These are phyloP conservation scores for Phaethon lepturus DNA, from an alignment of 2,113 vertebrate genomes.

Conservation along the genomic window DNA sequence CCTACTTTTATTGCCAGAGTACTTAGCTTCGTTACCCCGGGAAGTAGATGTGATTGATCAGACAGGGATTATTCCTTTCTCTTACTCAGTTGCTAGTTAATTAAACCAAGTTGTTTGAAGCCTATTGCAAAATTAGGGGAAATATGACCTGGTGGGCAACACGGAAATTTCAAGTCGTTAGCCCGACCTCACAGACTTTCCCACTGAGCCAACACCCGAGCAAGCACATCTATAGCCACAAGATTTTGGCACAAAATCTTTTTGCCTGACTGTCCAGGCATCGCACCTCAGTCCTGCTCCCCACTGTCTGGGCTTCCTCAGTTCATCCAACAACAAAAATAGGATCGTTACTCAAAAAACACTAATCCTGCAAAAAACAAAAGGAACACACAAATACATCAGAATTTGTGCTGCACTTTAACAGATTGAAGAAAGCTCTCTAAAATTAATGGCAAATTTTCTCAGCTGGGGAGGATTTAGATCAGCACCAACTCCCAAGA, in stretches of 20 bases:
- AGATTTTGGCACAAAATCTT: neutral
- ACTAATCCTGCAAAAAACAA: neutral
- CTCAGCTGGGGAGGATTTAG: neutral
- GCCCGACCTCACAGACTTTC: neutral
- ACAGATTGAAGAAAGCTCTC: neutral
- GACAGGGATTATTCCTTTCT: neutral
- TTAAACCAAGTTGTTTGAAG: neutral
- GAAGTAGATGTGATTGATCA: neutral
- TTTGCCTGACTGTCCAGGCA: neutral
- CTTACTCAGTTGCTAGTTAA: neutral
- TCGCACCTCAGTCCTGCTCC: neutral
- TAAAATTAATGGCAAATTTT: neutral
- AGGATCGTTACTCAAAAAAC: neutral
- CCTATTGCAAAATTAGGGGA: neutral
- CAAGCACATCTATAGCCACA: neutral
- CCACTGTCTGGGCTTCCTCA: neutral
- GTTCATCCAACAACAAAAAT: neutral
- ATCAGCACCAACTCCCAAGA: neutral
- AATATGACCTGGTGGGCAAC: neutral
- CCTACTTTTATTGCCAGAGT: constrained; percentile 7
- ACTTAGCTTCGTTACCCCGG: neutral
- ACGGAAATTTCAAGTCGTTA: neutral
- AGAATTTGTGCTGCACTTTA: neutral
- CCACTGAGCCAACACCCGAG: neutral
- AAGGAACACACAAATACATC: neutral